These are phyloP conservation scores for Pachyramphus minor DNA, from an alignment of 2,113 vertebrate genomes.

Conservation along the genomic window DNA sequence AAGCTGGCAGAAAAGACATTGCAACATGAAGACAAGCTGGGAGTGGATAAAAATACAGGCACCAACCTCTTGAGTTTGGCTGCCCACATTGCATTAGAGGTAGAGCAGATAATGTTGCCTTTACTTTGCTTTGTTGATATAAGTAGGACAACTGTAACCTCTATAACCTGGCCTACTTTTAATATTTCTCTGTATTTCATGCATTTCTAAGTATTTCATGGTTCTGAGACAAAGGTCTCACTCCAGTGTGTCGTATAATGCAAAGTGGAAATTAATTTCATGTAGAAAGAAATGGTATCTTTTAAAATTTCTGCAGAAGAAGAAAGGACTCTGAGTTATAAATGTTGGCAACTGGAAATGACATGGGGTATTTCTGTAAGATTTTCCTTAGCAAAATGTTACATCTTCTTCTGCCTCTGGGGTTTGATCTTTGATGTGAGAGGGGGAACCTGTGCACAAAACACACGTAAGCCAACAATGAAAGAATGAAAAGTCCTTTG, in stretches of 20 bases:
- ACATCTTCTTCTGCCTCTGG: background rate
- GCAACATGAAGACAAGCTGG: slow-evolving; percentile 46
- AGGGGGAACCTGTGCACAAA: background rate
- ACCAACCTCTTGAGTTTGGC: slow-evolving; percentile 80
- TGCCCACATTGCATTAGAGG: slow-evolving; percentile 89
- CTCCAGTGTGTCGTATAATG: background rate
- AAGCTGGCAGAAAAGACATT: slow-evolving; percentile 52
- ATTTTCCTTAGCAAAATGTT: background rate
- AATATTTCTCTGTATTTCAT: background rate
- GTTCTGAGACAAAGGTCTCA: background rate
- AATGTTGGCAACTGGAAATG: background rate
- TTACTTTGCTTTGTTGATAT: background rate
- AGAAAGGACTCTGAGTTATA: background rate
- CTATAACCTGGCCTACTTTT: background rate
- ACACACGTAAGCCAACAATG: background rate
- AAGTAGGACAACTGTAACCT: background rate
- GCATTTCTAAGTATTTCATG: background rate
- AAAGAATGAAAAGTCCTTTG: background rate
- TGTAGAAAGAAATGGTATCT: background rate
- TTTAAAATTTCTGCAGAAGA: background rate
- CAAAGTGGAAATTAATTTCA: background rate
- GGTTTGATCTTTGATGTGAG: background rate
- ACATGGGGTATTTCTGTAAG: background rate
- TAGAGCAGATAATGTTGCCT: slow-evolving; percentile 33
- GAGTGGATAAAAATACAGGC: slow-evolving; percentile 64